These are phyloP conservation scores for Caenorhabditis macrosperma DNA, from an alignment of 2,888 invertebrate genomes.

Conservation along the genomic window DNA sequence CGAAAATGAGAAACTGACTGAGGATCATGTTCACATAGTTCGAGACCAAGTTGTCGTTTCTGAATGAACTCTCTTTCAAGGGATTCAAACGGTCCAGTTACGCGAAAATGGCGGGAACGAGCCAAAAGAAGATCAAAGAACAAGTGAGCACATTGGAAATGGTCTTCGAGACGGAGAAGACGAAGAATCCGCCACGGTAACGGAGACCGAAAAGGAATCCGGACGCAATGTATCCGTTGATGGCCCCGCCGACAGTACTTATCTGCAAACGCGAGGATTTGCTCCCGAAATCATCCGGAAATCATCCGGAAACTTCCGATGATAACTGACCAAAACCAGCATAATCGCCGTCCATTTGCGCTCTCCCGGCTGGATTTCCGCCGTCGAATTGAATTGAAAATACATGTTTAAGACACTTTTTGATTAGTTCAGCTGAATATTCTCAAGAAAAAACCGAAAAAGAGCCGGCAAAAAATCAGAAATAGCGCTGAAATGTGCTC, in stretches of 20 bases:
- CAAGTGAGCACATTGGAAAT: slow-evolving; percentile 36
- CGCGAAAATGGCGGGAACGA: slow-evolving; percentile 35
- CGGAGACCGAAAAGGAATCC: slow-evolving; percentile 41
- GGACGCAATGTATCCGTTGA: slow-evolving; percentile 43
- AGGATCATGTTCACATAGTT: slow-evolving; percentile 29
- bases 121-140: slow-evolving; percentile 38
- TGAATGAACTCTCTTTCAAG: slow-evolving; percentile 2
- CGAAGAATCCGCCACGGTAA: slow-evolving; percentile 42
- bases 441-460: neutral
- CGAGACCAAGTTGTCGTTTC: slow-evolving; percentile 27
- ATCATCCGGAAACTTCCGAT: no score
- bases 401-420: no score
- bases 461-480: neutral
- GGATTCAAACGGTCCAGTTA: neutral
- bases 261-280: slow-evolving; percentile 9
- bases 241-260: slow-evolving; percentile 14
- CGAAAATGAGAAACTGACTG: slow-evolving; percentile 33
- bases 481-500: no score
- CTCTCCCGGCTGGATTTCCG: slow-evolving; percentile 22
- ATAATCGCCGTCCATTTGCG: slow-evolving; percentile 26
- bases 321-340: slow-evolving; percentile 27
- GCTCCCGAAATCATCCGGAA: neutral
- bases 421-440: neutral
- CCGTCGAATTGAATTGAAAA: slow-evolving; percentile 37
- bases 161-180: slow-evolving; percentile 43